Evolutionary conservation across 2,113 vertebrate species (phyloP).

Genomic region (Cephalophus harveyi): DNA sequence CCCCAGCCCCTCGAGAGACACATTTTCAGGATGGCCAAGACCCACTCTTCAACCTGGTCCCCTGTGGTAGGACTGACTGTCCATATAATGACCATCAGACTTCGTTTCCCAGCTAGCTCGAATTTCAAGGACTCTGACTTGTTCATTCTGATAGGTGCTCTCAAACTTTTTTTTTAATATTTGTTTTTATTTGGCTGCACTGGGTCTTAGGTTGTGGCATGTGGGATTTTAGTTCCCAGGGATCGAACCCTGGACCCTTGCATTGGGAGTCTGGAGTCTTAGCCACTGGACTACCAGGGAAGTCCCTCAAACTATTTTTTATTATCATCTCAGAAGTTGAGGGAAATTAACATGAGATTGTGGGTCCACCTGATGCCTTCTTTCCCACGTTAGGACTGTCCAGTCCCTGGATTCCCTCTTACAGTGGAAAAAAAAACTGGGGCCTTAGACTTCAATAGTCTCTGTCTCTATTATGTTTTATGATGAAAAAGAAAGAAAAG

Average conservation of each 20-base stretch:
- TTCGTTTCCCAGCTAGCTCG: neutral
- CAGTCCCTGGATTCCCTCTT: neutral
- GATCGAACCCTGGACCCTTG: neutral
- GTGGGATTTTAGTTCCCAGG: neutral
- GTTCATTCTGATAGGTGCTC: neutral
- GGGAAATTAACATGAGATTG: neutral
- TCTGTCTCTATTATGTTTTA: neutral
- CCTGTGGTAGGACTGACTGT: neutral
- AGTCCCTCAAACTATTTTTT: neutral
- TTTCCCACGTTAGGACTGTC: neutral
- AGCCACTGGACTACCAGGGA: neutral
- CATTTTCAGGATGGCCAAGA: neutral
- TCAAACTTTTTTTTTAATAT: neutral
- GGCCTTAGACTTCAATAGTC: neutral
- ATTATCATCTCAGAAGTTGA: neutral
- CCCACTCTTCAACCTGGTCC: neutral
- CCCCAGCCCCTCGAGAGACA: neutral
- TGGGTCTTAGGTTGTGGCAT: neutral
- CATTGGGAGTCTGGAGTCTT: neutral
- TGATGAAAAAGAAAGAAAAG: neutral
- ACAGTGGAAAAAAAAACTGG: neutral
- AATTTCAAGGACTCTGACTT: neutral
- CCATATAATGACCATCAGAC: neutral
- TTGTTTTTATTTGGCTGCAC: neutral
- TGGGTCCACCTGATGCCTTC: neutral